phyloP scores from a whole-genome alignment of 2,888 invertebrate genomes.

The Idaea dimidiata region DNA sequence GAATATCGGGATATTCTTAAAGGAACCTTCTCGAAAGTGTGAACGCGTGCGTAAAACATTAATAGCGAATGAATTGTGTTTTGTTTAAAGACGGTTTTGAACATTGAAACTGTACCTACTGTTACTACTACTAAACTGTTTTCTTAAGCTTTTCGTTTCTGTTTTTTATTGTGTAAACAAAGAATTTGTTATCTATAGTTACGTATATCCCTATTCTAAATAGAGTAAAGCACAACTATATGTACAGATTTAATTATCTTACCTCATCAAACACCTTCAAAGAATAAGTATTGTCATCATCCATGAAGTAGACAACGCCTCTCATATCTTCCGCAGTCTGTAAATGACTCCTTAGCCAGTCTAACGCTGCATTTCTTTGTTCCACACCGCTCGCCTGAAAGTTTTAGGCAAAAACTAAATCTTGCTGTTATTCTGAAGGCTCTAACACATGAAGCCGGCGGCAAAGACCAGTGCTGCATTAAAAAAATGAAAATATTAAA shows the following conservation, averaged over 20 bases:
- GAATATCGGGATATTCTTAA: too few relatives aligned
- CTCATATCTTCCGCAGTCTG: conserved; percentile 71
- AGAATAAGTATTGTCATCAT: conserved; percentile 97
- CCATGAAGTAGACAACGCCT: conserved; percentile 96
- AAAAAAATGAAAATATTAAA: too few relatives aligned
- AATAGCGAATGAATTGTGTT: too few relatives aligned
- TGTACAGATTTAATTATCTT: conserved; percentile 28
- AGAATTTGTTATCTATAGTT: too few relatives aligned
- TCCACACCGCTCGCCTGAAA: conserved; percentile 90
- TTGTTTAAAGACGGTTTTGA: too few relatives aligned
- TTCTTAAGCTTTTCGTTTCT: too few relatives aligned
- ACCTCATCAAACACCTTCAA: conserved; percentile 95
- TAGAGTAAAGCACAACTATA: neutral
- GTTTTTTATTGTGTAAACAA: too few relatives aligned
- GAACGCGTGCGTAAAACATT: too few relatives aligned
- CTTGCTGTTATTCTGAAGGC: neutral
- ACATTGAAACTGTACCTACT: too few relatives aligned
- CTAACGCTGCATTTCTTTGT: conserved; percentile 92
- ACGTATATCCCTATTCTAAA: too few relatives aligned
- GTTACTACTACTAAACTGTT: too few relatives aligned
- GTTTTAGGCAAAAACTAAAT: conserved; percentile 9
- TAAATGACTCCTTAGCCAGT: conserved; percentile 88
- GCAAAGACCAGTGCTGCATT: neutral
- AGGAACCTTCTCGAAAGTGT: too few relatives aligned
- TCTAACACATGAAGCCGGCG: neutral